A percentile compares a stretch with the other conserved stretches of the same genome.
phyloP scores from a whole-genome alignment of 1,140 invertebrate genomes.

The Aphelenchoides fujianensis region DNA sequence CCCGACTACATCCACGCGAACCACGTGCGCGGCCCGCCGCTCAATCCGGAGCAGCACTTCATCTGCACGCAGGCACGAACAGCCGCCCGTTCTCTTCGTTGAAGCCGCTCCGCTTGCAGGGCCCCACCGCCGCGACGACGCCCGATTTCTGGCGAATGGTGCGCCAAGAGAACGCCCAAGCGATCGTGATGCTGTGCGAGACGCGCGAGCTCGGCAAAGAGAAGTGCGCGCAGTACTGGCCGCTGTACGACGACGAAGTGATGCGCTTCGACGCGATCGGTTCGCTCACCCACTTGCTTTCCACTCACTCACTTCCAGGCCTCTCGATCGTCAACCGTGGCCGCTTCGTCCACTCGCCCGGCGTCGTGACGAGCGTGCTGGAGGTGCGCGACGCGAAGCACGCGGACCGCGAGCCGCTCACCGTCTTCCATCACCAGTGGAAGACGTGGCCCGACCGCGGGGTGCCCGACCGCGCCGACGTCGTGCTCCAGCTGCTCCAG shows the following conservation, averaged over 20 bases:
- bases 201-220: too few relatives aligned
- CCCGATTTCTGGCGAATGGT: too few relatives aligned
- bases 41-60: too few relatives aligned
- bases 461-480: not conserved
- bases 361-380: not conserved
- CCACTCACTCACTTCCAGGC: not conserved
- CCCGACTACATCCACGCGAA: too few relatives aligned
- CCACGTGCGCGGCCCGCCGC: too few relatives aligned
- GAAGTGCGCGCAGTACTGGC: conserved; percentile 26
- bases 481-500: conserved; percentile 4
- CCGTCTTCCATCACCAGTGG: conserved; percentile 24
- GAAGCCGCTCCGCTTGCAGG: too few relatives aligned
- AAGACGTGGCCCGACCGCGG: conserved; percentile 17
- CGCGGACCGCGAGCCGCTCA: not conserved
- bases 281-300: not conserved
- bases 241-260: not conserved
- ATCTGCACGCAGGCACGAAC: too few relatives aligned
- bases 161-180: too few relatives aligned
- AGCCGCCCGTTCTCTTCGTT: too few relatives aligned
- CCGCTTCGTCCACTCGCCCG: not conserved
- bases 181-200: too few relatives aligned
- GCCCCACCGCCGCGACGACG: too few relatives aligned
- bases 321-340: not conserved
- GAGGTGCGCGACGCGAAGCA: conserved; percentile 1
- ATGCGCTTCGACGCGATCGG: conserved; percentile 1